Evolutionary conservation across 2,888 invertebrate genomes (phyloP), one percentile per base, ranked within the genome.

Genomic region (Papilio elwesi): DNA sequence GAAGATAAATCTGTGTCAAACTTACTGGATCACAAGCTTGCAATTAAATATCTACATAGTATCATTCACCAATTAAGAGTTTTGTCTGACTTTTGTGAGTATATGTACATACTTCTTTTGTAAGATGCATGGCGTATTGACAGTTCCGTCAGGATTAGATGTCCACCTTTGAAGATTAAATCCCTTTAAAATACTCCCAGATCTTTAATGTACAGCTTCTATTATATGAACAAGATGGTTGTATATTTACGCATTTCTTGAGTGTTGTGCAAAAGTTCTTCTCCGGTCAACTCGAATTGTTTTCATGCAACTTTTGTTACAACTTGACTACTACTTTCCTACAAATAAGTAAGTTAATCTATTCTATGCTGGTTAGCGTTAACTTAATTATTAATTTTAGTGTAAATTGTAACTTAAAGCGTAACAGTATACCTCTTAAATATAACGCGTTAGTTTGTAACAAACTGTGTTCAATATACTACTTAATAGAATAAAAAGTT

Each of bases 401-500:
- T 36, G 7, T 57, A 36, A 57, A 57, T 36, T 57, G 26, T 57
- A 8, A 36, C 38, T 38, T 9, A 59, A 59, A 38, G 36, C 57
- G 38, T 38, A 55, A 55, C 12, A 26, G 7, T 57, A 59, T 38
- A 59, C 0, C 38, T 36, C 9, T n/a, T 59, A 7, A 13, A 38
- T 15, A 36, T 43, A 36, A 43, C 10, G 15, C 7, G 15, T 66
- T 43, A 43, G 43, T 66, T 6, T 62, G 38, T 67, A 67, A 55
- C 47, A 16, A 67, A 67, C 43, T 63, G 69, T 68, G 74, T 51
- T 64, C 68, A 68, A 71, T 74, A 77, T 59, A 76, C 64, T 67
- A 71, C 68, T 74, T 74, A 71, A 82, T 79, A 82, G 81, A 83
- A 12, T 7, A 3, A 13, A 62, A 43, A 10, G 15, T 49, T 0